Evolutionary conservation across 1,140 invertebrate genomes (phyloP), one percentile per base, ranked within the genome.

Genomic region (Heliconius eleuchia): DNA sequence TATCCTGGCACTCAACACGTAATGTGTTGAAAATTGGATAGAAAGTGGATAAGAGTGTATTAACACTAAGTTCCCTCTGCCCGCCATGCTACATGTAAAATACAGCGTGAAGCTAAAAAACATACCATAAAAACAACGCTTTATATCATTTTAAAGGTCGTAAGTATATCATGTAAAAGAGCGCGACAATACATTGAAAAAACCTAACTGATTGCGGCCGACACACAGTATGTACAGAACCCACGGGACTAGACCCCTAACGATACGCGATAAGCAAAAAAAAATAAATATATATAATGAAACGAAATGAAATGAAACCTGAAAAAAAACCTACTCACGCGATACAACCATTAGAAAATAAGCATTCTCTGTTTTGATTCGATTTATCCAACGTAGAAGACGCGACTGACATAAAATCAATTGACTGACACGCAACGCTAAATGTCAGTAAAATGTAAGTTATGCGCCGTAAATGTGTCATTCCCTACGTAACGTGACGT

Each of bases 401-500:
- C 88, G 87, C 86, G 86, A 88, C 90, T 85, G 91, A 91, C 90
- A 87, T 88, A 91, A 89, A 93, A 94, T 93, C 93, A 93, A 94
- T 93, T 91, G 89, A 83, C 80, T 80, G 82, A 89, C 93, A 93
- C 92, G 93, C 92, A 89, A 93, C 80, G 85, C 87, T 90, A 89
- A 88, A 91, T 91, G 91, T 90, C 90, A 86, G 88, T 89, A 91
- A 90, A 89, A 91, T 92, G 91, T 93, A 93, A 93, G 93, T 93
- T 93, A 94, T 94, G 86, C 86, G 90, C 91, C 89, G 88, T 93
- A 93, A 94, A 94, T 91, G 87, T 92, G 92, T 92, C 92, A 91
- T 94, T 93, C 90, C 90, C 88, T 87, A 89, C 87, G 88, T 88
- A 86, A 85, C 82, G 89, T 92, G 91, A 92, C 91, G 90, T 93